Base-by-base conservation (phyloP, 1,140 invertebrate genomes). In the Magallana gigas region DNA sequence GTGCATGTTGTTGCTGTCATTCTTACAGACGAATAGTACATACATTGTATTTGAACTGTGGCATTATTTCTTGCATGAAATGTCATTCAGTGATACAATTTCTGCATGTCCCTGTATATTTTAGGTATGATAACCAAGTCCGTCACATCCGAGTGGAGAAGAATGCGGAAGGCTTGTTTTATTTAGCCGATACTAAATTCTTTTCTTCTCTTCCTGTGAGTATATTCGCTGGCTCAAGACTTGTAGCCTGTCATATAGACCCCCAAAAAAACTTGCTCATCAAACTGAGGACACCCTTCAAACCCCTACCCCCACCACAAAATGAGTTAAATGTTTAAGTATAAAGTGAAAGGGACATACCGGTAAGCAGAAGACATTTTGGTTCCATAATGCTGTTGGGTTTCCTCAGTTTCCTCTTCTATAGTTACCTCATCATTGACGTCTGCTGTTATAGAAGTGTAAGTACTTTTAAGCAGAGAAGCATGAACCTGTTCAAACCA, bases 111-210 rank as follows among this genome's bases (percentile, higher is more conserved):
- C 81, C 14, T 86, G 64, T 68, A 23, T 76, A 76, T 87, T 90
- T n/a, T 90, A 86, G 85, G 84, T 87, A 87, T 87, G 87, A 87
- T 83, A 90, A 88, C 62, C 85, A 90, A 85, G 97, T 98, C 62
- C 98, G 98, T 94, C 98, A 99, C 94, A 99, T 99, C 96, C 97
- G 97, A 94, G 97, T 99, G 48, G 94, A 94, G 86, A 89, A 91
- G 84, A 91, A 89, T 87, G 68, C 23, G 23, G 93, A 91, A 97
- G 96, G 91, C 82, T 96, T 96, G 83, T 98, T 97, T 94, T 99
- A 96, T 94, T 95, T 99, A 23, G 98, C 97, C 16, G 97, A 98
- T 93, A 97, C 97, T n/a, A 96, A 98, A 83, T 98, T 97, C 94
- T 99, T 99, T 93, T 97, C 97, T 92, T 97, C 97, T 92, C 96